These are phyloP conservation scores for Theocolax elegans DNA, from an alignment of 1,140 invertebrate genomes.

Conservation along the genomic window DNA sequence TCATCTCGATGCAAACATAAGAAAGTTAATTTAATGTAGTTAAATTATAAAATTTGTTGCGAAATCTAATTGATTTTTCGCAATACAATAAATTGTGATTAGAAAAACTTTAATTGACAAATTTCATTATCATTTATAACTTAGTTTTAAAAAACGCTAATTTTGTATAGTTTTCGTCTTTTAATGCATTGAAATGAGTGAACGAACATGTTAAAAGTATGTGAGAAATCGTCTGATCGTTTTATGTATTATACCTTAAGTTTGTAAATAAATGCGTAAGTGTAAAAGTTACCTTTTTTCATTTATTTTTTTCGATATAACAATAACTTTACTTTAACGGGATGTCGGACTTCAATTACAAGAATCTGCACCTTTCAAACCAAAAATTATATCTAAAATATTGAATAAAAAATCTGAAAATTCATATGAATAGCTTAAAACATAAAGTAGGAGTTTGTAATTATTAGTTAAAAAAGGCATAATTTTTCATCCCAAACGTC, in stretches of 20 bases:
- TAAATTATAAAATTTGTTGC: background rate
- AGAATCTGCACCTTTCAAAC: no score
- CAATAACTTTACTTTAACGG: no score
- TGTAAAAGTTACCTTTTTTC: conserved; percentile 30
- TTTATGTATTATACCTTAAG: conserved; percentile 40
- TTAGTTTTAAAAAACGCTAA: conserved; percentile 25
- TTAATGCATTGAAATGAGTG: conserved; percentile 25
- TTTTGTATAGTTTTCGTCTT: conserved; percentile 39
- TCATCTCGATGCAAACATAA: conserved; percentile 7
- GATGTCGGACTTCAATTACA: no score
- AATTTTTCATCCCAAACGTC: no score
- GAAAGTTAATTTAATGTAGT: conserved; percentile 14
- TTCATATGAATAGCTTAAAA: no score
- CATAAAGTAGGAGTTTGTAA: no score
- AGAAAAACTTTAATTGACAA: conserved; percentile 29
- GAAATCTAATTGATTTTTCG: conserved; percentile 25
- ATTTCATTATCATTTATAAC: conserved; percentile 19
- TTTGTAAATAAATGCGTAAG: conserved; percentile 45
- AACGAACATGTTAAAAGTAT: conserved; percentile 36
- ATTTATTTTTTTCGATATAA: conserved; percentile 25
- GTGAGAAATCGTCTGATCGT: conserved; percentile 36
- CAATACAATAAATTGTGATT: conserved; percentile 41
- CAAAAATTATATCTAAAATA: no score
- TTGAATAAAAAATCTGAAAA: no score
- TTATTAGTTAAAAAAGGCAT: no score